Percentiles rank a stretch among this genome's conserved stretches.
phyloP scores from a whole-genome alignment of 1,140 invertebrate species.

The Philotrypesis tridentata region DNA sequence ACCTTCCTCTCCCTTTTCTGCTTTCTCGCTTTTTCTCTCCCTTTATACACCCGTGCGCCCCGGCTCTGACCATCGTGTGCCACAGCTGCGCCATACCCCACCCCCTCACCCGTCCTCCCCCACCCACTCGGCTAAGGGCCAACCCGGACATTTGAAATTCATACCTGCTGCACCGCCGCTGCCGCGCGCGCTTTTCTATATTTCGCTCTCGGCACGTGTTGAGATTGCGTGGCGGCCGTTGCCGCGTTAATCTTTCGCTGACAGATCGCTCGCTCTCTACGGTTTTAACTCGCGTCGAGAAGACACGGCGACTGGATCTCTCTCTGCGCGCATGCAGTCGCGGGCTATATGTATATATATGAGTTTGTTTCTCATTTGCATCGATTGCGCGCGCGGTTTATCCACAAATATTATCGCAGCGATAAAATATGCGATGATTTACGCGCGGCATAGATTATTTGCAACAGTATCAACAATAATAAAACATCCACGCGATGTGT shows the following conservation, averaged over 20 bases:
- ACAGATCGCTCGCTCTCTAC: background rate
- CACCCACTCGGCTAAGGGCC: slow-evolving; percentile 28
- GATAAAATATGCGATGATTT: background rate
- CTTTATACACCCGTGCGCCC: background rate
- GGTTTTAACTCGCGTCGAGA: background rate
- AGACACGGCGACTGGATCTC: background rate
- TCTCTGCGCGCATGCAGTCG: no score
- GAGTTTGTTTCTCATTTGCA: background rate
- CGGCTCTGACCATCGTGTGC: no score
- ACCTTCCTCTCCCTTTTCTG: background rate
- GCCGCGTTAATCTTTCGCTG: background rate
- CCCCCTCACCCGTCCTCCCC: no score
- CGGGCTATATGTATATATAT: no score
- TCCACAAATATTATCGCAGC: background rate
- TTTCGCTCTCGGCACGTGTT: background rate
- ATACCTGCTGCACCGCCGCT: background rate
- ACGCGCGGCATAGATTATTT: background rate
- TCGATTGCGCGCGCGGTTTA: background rate
- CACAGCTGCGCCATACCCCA: no score
- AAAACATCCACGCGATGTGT: background rate
- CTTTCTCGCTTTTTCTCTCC: background rate
- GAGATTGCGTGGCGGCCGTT: background rate
- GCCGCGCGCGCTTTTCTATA: slow-evolving; percentile 22
- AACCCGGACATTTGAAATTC: slow-evolving; percentile 30
- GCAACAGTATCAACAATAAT: background rate